A percentile compares a stretch with the other conserved stretches of the same genome.
phyloP scores from a whole-genome alignment of 2,888 invertebrate genomes.

The Timandra comae region DNA sequence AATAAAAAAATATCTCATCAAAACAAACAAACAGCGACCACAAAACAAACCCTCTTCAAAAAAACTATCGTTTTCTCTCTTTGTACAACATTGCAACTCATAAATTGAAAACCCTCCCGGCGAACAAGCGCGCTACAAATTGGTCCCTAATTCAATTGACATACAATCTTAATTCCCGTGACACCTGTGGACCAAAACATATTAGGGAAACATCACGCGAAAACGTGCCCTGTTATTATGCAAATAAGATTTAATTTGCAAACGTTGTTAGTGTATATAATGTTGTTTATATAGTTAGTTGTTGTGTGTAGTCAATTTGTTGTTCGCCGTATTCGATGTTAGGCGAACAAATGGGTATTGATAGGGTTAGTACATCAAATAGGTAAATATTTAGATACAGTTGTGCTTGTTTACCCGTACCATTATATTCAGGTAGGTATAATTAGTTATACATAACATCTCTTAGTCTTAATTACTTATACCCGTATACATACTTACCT shows the following conservation, averaged over 20 bases:
- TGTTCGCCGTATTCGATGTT: constrained; percentile 9
- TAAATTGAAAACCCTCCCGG: neutral
- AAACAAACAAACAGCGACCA: too few relatives aligned
- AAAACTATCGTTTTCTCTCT: neutral
- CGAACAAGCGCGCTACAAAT: constrained; percentile 10
- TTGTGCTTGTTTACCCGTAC: too few relatives aligned
- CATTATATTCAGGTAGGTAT: too few relatives aligned
- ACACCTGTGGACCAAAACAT: constrained; percentile 1
- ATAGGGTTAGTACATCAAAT: too few relatives aligned
- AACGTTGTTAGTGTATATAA: constrained; percentile 10
- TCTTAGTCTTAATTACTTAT: too few relatives aligned
- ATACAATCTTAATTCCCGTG: constrained; percentile 14
- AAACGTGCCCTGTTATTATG: constrained; percentile 6
- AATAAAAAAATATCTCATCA: too few relatives aligned
- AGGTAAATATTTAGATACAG: too few relatives aligned
- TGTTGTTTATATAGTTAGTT: constrained; percentile 28
- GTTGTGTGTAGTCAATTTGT: constrained; percentile 26
- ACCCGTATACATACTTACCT: too few relatives aligned
- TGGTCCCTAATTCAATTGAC: constrained; percentile 10
- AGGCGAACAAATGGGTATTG: too few relatives aligned
- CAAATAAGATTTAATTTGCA: constrained; percentile 10
- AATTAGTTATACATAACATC: too few relatives aligned
- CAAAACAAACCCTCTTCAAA: constrained; percentile 1
- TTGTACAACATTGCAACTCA: neutral
- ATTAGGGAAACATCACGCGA: constrained; percentile 4